A percentile compares a stretch with the other conserved stretches of the same genome.
phyloP scores from a whole-genome alignment of 2,797 vertebrate genomes.

The Chaetophractus vellerosus region DNA sequence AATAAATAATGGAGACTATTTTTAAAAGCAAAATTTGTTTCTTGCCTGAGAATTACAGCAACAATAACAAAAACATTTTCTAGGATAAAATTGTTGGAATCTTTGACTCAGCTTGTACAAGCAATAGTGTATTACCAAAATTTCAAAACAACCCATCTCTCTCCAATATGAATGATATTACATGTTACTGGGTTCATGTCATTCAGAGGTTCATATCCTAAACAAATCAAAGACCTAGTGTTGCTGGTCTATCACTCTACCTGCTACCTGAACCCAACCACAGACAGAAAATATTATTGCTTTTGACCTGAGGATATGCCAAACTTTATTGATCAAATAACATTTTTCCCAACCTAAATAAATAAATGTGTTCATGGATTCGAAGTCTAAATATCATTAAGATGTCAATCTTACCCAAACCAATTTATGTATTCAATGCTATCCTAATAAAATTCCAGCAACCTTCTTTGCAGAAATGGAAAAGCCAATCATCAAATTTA shows the following conservation, averaged over 20 bases:
- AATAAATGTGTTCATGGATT: too few relatives aligned
- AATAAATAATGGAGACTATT: background rate
- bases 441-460: too few relatives aligned
- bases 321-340: background rate
- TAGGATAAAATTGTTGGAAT: slow-evolving; percentile 66
- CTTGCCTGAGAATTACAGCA: background rate
- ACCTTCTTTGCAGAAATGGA: too few relatives aligned
- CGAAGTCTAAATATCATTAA: too few relatives aligned
- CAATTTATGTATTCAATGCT: too few relatives aligned
- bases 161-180: slow-evolving; percentile 70
- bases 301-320: slow-evolving; percentile 27
- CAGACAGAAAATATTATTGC: background rate
- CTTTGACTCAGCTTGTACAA: slow-evolving; percentile 81
- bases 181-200: slow-evolving; percentile 60
- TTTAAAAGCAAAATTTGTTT: slow-evolving; percentile 56
- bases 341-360: background rate
- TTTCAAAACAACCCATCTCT: slow-evolving; percentile 70
- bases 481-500: too few relatives aligned
- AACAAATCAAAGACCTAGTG: slow-evolving; percentile 77
- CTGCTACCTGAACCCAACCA: background rate
- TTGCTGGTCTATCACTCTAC: slow-evolving; percentile 13
- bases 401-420: too few relatives aligned
- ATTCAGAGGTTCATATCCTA: slow-evolving; percentile 68
- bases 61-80: background rate
- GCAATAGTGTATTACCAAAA: slow-evolving; percentile 75